A percentile compares a stretch with the other conserved stretches of the same genome.
phyloP scores from a whole-genome alignment of 2,113 vertebrate species.

The Barnardius zonarius region DNA sequence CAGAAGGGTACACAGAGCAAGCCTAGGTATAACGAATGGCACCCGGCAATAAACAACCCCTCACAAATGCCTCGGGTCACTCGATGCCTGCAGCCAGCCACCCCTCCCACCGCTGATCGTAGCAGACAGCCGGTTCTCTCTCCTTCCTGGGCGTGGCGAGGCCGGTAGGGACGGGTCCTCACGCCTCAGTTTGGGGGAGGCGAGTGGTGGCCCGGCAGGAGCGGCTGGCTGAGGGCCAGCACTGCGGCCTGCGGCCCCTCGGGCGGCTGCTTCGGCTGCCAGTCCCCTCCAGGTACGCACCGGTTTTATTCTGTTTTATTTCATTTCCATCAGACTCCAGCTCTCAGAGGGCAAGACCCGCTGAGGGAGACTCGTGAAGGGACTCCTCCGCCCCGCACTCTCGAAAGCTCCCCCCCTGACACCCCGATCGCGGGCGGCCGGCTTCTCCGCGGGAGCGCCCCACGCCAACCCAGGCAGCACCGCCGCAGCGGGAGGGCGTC shows the following conservation, averaged over 20 bases:
- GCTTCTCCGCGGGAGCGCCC: too few species aligned
- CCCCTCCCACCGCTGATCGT: not conserved
- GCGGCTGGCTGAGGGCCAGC: not conserved
- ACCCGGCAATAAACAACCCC: not conserved
- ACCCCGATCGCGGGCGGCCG: not conserved
- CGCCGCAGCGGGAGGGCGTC: not conserved
- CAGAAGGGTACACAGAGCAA: not conserved
- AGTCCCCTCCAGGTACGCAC: not conserved
- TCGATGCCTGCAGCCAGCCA: not conserved
- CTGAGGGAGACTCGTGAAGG: too few species aligned
- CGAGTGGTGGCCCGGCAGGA: too few species aligned
- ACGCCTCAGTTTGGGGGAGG: too few species aligned
- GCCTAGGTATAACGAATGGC: not conserved
- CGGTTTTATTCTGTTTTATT: not conserved
- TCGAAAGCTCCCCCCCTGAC: too few species aligned
- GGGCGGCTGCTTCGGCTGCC: too few species aligned
- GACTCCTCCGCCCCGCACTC: not conserved
- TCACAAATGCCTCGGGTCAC: not conserved
- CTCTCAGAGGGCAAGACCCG: too few species aligned
- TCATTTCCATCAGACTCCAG: not conserved
- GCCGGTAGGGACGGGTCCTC: not conserved
- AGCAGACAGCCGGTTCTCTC: not conserved
- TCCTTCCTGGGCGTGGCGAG: too few species aligned
- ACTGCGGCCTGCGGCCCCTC: not conserved
- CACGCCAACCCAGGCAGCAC: not conserved